phyloP scores from a whole-genome alignment of 1,140 invertebrate species.

The Nasonia vitripennis region DNA sequence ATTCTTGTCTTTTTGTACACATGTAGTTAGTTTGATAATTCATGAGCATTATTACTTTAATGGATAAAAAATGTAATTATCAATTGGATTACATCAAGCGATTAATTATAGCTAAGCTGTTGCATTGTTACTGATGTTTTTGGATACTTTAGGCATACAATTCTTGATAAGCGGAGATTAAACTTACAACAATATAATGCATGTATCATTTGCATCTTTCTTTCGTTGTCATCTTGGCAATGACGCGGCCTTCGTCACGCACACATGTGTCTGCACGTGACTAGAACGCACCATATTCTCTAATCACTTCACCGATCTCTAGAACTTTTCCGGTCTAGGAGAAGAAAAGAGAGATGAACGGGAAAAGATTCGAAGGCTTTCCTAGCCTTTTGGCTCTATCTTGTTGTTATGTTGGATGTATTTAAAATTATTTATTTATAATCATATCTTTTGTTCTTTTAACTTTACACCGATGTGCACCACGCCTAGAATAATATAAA shows the following conservation, averaged over 20 bases:
- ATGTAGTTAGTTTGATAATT: too few species aligned
- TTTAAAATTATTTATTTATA: neutral
- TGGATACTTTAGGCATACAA: neutral
- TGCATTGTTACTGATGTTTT: neutral
- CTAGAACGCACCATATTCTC: neutral
- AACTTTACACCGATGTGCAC: too few species aligned
- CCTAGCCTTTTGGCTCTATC: neutral
- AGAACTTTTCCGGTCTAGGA: neutral
- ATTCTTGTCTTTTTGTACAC: too few species aligned
- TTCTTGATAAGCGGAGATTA: neutral
- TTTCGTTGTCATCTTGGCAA: neutral
- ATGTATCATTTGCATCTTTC: neutral
- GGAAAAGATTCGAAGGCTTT: neutral
- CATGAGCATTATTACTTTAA: too few species aligned
- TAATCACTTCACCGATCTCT: neutral
- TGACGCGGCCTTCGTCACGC: neutral
- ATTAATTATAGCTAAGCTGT: neutral
- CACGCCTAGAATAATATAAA: too few species aligned
- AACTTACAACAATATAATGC: neutral
- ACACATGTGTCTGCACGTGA: neutral
- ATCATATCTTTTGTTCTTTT: neutral
- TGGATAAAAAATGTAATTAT: too few species aligned
- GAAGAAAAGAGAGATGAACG: neutral
- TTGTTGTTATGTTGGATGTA: neutral
- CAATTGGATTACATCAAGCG: neutral